Evolutionary conservation across 2,888 invertebrate genomes (phyloP).

Genomic region (Marronus borbonicus): DNA sequence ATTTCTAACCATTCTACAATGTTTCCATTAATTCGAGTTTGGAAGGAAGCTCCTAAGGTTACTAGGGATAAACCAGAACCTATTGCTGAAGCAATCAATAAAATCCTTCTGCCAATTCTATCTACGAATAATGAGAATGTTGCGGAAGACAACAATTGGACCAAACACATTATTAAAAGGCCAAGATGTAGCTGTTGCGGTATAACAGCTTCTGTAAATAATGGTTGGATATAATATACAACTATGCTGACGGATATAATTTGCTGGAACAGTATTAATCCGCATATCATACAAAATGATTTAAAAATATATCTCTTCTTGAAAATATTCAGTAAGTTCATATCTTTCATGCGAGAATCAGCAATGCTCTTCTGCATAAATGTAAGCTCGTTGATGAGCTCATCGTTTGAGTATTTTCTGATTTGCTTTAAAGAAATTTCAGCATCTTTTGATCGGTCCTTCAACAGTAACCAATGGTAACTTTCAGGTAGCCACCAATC

Average conservation of each 20-base stretch:
- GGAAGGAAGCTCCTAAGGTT: conserved; percentile 81
- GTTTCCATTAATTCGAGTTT: conserved; percentile 73
- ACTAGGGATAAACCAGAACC: conserved; percentile 78
- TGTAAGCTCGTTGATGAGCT: conserved; percentile 76
- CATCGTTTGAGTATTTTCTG: conserved; percentile 75
- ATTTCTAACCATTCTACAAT: conserved; percentile 82
- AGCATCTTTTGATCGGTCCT: conserved; percentile 76
- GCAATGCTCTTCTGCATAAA: conserved; percentile 66
- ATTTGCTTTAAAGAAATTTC: conserved; percentile 77
- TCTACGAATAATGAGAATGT: conserved; percentile 84
- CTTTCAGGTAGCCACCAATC: conserved; percentile 86
- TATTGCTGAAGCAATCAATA: conserved; percentile 80
- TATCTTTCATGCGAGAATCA: conserved; percentile 60
- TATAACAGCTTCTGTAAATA: conserved; percentile 72
- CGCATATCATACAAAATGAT: conserved; percentile 67
- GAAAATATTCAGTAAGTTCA: conserved; percentile 65
- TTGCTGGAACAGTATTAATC: conserved; percentile 64
- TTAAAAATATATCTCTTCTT: conserved; percentile 64
- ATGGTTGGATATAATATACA: conserved; percentile 81
- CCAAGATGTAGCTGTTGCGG: conserved; percentile 78
- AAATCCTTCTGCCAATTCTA: conserved; percentile 79
- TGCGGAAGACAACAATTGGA: conserved; percentile 81
- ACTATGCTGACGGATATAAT: conserved; percentile 81
- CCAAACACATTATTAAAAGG: conserved; percentile 78
- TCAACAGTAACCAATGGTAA: conserved; percentile 78